These are phyloP conservation scores for Nannoperca obscura DNA, from an alignment of 2,797 vertebrate genomes.

Conservation along the genomic window DNA sequence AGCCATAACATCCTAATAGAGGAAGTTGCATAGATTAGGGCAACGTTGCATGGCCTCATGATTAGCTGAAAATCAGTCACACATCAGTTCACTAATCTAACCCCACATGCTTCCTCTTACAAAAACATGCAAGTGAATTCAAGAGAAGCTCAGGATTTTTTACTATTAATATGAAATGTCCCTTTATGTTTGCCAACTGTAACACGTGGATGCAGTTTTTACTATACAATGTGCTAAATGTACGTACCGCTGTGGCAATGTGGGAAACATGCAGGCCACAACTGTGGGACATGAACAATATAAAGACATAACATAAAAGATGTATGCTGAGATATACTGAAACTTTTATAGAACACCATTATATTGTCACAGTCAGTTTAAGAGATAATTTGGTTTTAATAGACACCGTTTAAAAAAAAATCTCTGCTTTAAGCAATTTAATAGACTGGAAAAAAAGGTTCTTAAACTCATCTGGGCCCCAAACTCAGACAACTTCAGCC, in stretches of 20 bases:
- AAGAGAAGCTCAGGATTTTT: too few relatives aligned
- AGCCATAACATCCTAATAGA: neutral
- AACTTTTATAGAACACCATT: slow-evolving; percentile 1
- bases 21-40: slow-evolving; percentile 1
- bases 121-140: neutral
- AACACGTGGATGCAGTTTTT: neutral
- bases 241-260: neutral
- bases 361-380: slow-evolving; percentile 15
- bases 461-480: neutral
- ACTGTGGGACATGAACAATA: neutral
- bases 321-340: neutral
- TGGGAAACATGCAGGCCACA: neutral
- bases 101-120: neutral
- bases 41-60: neutral
- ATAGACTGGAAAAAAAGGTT: neutral
- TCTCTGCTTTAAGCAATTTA: slow-evolving; percentile 10
- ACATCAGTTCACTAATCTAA: neutral
- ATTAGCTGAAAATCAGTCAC: slow-evolving; percentile 13
- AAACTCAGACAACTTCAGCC: slow-evolving; percentile 22
- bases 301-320: neutral
- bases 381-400: slow-evolving; percentile 1
- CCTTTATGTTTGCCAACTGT: neutral
- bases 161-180: neutral
- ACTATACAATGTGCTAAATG: neutral
- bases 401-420: slow-evolving; percentile 7